Evolutionary conservation across 2,113 vertebrate genomes (phyloP).

Genomic region (Sula dactylatra): DNA sequence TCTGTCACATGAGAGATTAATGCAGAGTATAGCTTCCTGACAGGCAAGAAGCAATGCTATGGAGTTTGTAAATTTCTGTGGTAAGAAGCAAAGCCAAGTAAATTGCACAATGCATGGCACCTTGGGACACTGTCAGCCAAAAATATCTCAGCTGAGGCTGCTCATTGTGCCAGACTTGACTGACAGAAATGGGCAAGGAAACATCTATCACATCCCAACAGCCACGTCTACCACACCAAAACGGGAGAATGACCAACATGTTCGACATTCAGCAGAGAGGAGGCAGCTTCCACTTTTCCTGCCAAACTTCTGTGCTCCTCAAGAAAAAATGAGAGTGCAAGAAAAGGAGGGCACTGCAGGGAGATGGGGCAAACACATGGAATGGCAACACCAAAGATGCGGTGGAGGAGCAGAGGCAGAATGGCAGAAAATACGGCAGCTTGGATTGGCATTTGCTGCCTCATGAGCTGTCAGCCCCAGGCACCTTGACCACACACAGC

Average conservation of each 20-base stretch:
- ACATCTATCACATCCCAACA: neutral
- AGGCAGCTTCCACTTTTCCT: neutral
- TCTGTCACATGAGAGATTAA: conserved; percentile 44
- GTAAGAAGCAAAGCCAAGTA: conserved; percentile 48
- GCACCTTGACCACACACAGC: neutral
- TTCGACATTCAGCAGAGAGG: neutral
- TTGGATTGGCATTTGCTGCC: neutral
- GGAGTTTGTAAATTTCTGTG: conserved; percentile 37
- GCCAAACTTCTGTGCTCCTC: neutral
- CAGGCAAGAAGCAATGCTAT: neutral
- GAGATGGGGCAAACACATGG: neutral
- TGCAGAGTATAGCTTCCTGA: conserved; percentile 14
- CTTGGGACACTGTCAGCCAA: neutral
- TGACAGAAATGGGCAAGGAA: neutral
- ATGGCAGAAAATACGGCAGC: neutral
- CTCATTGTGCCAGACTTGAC: neutral
- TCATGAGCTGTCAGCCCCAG: neutral
- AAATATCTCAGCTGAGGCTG: conserved; percentile 14
- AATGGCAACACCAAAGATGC: neutral
- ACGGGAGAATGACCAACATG: neutral
- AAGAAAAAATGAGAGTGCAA: neutral
- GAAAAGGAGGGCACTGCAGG: neutral
- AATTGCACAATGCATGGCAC: conserved; percentile 15
- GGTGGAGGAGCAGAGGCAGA: neutral
- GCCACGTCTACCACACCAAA: neutral